Evolutionary conservation across 1,140 invertebrate genomes (phyloP), one percentile per base, ranked within the genome.

Genomic region (Listronotus oregonensis): DNA sequence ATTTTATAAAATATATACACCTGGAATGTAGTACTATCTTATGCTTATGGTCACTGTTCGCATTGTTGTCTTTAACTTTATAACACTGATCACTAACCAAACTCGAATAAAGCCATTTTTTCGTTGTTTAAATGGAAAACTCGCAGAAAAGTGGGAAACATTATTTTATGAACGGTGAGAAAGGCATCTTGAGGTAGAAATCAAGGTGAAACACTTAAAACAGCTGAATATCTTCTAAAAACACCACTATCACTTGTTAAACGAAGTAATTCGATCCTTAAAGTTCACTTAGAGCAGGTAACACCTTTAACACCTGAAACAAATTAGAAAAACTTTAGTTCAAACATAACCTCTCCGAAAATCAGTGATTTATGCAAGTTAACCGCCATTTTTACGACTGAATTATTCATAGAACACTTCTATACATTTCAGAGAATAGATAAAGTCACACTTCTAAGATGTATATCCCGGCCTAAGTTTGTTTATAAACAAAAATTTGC

Each of bases 101-200:
- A 79, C 71, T 79, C 78, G 64, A 79, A 79, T 69, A 79, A 64
- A 52, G 77, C 78, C 78, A 78, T 79, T 71, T 73, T 76, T 66
- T 70, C 69, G 65, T 67, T 70, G 69, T 67, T 65, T 32, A 59
- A 57, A 57, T 65, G 27, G 56, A 60, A 64, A 21, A 67, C 46
- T 37, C 55, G 39, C 42, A 60, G 40, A 34, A 55, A 54, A 46
- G 21, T 52, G 15, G 55, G 57, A 39, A 67, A 62, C 69, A 70
- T 70, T 67, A 67, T 70, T 70, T 70, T 32, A 62, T 42, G 46
- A 62, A 64, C 31, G 58, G 61, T 18, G 31, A 60, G 43, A 60
- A 52, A 65, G 40, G 44, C 69, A 67, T 70, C 43, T 55, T 60
- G 51, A 57, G 9, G 39, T 64, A 21, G 31, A 40, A 21, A 51